Conservation (phyloP, 2,113 vertebrate species). For the Cygnus atratus region DNA sequence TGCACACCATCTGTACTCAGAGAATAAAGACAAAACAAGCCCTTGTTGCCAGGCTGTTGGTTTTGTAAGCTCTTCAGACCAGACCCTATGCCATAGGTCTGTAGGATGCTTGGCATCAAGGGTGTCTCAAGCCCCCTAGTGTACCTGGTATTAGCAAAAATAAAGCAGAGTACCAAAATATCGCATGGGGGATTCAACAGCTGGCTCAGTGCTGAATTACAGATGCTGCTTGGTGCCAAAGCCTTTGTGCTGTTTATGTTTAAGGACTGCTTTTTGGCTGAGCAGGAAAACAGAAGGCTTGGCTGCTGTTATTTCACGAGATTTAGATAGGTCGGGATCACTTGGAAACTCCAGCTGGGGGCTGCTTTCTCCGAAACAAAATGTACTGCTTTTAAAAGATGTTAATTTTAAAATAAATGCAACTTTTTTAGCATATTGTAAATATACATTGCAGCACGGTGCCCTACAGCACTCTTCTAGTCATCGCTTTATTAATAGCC, state of each 20-base stretch:
- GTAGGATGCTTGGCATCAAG: not conserved
- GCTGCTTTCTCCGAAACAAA: not conserved
- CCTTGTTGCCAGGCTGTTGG: not conserved
- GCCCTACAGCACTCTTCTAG: not conserved
- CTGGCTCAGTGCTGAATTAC: not conserved
- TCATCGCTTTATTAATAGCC: not conserved
- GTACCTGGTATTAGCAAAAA: constrained; percentile 5
- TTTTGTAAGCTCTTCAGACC: not conserved
- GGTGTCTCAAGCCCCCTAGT: not conserved
- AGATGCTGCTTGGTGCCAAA: not conserved
- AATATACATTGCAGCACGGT: not conserved
- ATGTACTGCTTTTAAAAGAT: not conserved
- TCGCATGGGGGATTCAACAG: not conserved
- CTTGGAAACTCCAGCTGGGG: not conserved
- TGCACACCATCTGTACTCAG: constrained; percentile 7
- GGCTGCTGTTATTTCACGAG: not conserved
- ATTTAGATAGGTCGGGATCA: not conserved
- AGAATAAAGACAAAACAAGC: constrained; percentile 46
- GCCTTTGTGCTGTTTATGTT: constrained; percentile 2
- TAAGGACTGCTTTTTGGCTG: constrained; percentile 13
- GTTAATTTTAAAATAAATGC: not conserved
- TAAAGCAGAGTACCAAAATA: not conserved
- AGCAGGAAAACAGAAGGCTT: constrained; percentile 19
- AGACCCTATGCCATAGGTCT: not conserved
- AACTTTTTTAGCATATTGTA: not conserved